These are phyloP conservation scores for Atta cephalotes DNA, from an alignment of 1,140 invertebrate species.

Conservation along the genomic window DNA sequence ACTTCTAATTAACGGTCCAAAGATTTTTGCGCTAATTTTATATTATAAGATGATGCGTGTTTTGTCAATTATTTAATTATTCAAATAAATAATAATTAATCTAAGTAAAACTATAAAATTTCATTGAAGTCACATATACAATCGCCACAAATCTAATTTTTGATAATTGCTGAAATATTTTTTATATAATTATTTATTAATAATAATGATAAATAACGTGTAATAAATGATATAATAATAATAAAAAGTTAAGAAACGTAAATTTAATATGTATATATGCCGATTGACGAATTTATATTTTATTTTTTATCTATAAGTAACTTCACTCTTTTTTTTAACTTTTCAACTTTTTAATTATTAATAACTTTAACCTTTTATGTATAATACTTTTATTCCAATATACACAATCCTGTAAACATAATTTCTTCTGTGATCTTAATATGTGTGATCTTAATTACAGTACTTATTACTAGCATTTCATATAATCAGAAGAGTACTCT, in stretches of 20 bases:
- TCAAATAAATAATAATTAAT: not conserved
- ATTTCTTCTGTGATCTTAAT: not conserved
- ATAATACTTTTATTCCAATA: conserved; percentile 21
- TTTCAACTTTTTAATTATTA: too few species aligned
- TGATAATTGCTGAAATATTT: not conserved
- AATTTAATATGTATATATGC: not conserved
- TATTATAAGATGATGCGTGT: not conserved
- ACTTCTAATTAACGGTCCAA: not conserved
- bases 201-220: not conserved
- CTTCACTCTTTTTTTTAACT: too few species aligned
- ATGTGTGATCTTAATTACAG: conserved; percentile 1
- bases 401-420: not conserved
- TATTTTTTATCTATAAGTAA: not conserved
- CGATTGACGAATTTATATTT: not conserved
- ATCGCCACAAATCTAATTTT: not conserved
- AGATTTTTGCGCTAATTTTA: not conserved
- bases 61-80: not conserved
- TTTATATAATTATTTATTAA: conserved; percentile 4
- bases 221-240: not conserved
- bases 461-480: conserved; percentile 2
- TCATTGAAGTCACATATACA: not conserved
- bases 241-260: not conserved
- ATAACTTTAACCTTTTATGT: too few species aligned
- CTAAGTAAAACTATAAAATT: not conserved
- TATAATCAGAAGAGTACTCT: conserved; percentile 21